phyloP scores from a whole-genome alignment of 2,113 vertebrate genomes.

The Petaurus breviceps region DNA sequence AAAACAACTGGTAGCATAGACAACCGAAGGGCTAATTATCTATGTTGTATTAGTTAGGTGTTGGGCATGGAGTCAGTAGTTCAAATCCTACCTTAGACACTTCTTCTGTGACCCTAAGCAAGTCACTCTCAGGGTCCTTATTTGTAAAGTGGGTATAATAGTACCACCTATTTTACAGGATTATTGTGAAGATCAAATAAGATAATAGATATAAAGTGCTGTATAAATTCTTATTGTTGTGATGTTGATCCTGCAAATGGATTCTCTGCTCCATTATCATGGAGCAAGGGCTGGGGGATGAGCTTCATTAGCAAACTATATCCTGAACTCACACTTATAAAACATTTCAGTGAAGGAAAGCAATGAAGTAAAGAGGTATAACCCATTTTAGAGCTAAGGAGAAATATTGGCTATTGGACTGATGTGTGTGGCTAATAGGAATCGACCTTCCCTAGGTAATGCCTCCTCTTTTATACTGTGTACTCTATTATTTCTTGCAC shows the following conservation, averaged over 20 bases:
- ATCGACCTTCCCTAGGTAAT: background rate
- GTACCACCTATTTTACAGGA: background rate
- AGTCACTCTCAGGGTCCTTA: background rate
- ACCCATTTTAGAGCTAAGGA: background rate
- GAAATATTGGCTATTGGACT: background rate
- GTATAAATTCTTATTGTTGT: background rate
- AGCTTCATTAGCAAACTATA: background rate
- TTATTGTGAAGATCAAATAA: background rate
- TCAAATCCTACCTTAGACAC: background rate
- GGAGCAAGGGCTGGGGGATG: background rate
- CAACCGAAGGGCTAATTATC: background rate
- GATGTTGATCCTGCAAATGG: background rate
- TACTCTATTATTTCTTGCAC: background rate
- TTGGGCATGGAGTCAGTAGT: background rate
- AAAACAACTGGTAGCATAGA: background rate
- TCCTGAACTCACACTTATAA: background rate
- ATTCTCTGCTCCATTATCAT: background rate
- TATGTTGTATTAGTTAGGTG: background rate
- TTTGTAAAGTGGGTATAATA: background rate
- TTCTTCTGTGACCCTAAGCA: background rate
- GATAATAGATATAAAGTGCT: background rate
- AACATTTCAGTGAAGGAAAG: background rate
- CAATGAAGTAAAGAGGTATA: background rate
- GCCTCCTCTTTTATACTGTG: background rate
- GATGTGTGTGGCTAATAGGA: background rate